Evolutionary conservation across 2,113 vertebrate species (phyloP), one percentile per base, ranked within the genome.

Genomic region (Albula goreensis): DNA sequence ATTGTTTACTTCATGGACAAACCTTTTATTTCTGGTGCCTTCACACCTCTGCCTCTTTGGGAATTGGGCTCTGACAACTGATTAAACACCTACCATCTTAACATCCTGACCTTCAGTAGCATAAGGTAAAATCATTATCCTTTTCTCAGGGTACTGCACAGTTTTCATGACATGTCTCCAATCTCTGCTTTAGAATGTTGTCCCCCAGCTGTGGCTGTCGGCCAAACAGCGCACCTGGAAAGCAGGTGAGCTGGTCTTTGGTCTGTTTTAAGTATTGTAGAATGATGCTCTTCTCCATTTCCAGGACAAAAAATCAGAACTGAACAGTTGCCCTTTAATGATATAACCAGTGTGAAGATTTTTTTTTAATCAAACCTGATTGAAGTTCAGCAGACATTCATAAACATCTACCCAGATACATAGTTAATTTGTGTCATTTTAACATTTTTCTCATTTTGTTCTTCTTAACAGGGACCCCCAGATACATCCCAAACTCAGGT

Each of bases 171-270:
- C 82, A 10, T 86, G 5, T 86, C 57, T 83, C 50, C 78, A 57
- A n/a, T 49, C 81, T 74, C 50, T 49, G 31, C 78, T 88, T 41
- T 77, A 96, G 95, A 88, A 17, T 4, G 86, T 56, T 11, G 87
- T 96, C 63, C 90, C 95, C 66, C 93, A 94, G 85, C 63, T 95
- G 0, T 96, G 95, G 95, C 52, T 96, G 11, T 90, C 91, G 86
- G 90, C 92, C 41, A 96, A 96, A 89, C 95, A 95, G 88, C 93
- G 86, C 52, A 92, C 91, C 50, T 95, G 95, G 94, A 90, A 91
- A 89, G 93, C 92, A 22, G 95, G 95, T 95, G 52, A 60, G 86
- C 51, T 57, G 13, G 48, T 11, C 78, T 15, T 6, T 41, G 31
- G 31, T 41, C 50, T n/a, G 13, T 22, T 78, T 78, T 78, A 17